A percentile compares a stretch with the other conserved stretches of the same genome.
phyloP scores from a whole-genome alignment of 2,888 invertebrate genomes.

The Apotomis turbidana region DNA sequence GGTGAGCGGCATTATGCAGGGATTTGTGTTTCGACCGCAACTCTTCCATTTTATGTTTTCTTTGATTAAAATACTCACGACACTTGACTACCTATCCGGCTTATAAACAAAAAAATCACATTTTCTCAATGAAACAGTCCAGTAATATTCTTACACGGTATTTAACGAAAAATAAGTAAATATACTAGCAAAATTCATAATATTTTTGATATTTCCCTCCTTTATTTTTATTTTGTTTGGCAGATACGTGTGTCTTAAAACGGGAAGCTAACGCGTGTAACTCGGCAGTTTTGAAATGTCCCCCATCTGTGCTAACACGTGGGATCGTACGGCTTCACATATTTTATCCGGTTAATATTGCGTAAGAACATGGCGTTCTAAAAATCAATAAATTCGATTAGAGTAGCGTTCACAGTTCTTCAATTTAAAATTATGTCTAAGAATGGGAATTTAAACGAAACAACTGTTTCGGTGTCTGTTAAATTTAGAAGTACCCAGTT shows the following conservation, averaged over 20 bases:
- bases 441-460: not conserved
- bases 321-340: not conserved
- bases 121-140: conserved; percentile 33
- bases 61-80: conserved; percentile 28
- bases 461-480: not conserved
- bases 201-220: conserved; percentile 49
- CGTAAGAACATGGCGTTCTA: conserved; percentile 45
- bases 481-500: not conserved
- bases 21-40: conserved; percentile 70
- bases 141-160: conserved; percentile 3
- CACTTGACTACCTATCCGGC: conserved; percentile 32
- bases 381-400: conserved; percentile 44
- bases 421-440: not conserved
- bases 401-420: conserved; percentile 26
- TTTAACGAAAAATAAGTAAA: conserved; percentile 1
- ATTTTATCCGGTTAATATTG: conserved; percentile 48
- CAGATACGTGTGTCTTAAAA: conserved; percentile 43
- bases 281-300: conserved; percentile 29
- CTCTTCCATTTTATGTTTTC: conserved; percentile 65
- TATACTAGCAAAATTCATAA: conserved; percentile 34
- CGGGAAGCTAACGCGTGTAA: conserved; percentile 38
- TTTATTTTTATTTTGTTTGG: conserved; percentile 49
- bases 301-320: not conserved
- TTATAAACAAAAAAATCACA: conserved; percentile 41
- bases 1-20: conserved; percentile 73